Conservation (phyloP, 1,140 invertebrate species). For the Drosophila ercepeae region DNA sequence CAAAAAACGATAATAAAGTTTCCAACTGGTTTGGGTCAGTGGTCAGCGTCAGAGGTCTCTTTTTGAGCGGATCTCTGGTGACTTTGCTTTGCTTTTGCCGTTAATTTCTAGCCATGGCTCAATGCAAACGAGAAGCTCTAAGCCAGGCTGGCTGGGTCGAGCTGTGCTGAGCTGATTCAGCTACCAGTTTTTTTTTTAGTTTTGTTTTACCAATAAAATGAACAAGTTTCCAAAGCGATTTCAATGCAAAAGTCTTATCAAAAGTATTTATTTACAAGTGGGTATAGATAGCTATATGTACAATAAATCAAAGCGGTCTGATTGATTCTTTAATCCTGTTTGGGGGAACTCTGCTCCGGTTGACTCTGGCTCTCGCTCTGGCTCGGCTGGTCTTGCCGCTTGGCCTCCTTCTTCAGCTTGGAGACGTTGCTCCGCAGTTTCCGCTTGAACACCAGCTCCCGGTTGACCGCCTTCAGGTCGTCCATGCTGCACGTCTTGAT, state of each 20-base stretch:
- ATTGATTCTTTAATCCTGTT: slow-evolving; percentile 10
- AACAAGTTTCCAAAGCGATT: slow-evolving; percentile 64
- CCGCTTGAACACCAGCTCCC: slow-evolving; percentile 71
- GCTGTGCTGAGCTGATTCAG: slow-evolving; percentile 45
- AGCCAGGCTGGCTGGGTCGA: neutral
- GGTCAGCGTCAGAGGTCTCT: slow-evolving; percentile 41
- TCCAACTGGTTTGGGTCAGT: slow-evolving; percentile 49
- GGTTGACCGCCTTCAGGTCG: slow-evolving; percentile 69
- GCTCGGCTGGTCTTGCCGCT: slow-evolving; percentile 26
- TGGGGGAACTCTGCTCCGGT: neutral
- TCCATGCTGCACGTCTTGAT: slow-evolving; percentile 71
- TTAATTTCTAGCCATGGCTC: slow-evolving; percentile 66
- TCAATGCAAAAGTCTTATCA: slow-evolving; percentile 59
- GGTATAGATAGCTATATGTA: slow-evolving; percentile 43
- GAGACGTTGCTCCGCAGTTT: slow-evolving; percentile 63
- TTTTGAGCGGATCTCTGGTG: slow-evolving; percentile 35
- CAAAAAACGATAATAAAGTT: slow-evolving; percentile 30
- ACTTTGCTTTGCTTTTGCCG: slow-evolving; percentile 56
- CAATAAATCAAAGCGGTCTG: slow-evolving; percentile 39
- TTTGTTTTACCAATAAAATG: slow-evolving; percentile 53
- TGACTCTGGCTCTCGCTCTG: slow-evolving; percentile 1
- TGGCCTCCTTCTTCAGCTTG: slow-evolving; percentile 59
- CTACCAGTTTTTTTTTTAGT: slow-evolving; percentile 59
- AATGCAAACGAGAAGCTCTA: slow-evolving; percentile 76
- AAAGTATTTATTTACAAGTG: slow-evolving; percentile 69